These are phyloP conservation scores for Volucella bombylans DNA, from an alignment of 2,888 invertebrate genomes.

Conservation along the genomic window DNA sequence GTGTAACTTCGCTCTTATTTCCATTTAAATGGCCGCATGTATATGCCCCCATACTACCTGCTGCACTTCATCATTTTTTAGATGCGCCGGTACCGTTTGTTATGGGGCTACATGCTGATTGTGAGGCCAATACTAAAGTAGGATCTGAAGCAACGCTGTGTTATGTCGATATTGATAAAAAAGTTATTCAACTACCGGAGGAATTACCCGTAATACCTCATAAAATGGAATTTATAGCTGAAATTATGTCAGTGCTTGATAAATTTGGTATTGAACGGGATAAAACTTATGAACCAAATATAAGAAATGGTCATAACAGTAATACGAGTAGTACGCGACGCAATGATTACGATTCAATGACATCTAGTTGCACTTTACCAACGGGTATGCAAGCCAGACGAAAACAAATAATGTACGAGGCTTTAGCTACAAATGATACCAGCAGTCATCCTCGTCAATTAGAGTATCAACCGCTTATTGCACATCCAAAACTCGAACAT, in stretches of 20 bases:
- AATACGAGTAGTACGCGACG: conserved; percentile 63
- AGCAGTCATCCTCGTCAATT: conserved; percentile 76
- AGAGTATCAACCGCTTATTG: conserved; percentile 81
- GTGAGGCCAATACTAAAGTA: conserved; percentile 85
- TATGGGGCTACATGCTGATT: conserved; percentile 92
- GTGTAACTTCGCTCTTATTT: conserved; percentile 93
- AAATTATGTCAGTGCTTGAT: conserved; percentile 89
- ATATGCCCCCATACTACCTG: conserved; percentile 98
- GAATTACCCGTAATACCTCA: conserved; percentile 97
- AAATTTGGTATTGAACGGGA: conserved; percentile 86
- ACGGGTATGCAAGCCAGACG: conserved; percentile 82
- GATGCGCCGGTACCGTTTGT: conserved; percentile 99
- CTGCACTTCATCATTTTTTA: conserved; percentile 96
- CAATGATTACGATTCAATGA: conserved; percentile 86
- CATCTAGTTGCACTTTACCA: conserved; percentile 90
- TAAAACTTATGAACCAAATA: conserved; percentile 78
- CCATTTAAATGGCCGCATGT: conserved; percentile 99
- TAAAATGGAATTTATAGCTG: conserved; percentile 92
- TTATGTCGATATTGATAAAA: conserved; percentile 97
- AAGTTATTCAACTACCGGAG: conserved; percentile 95
- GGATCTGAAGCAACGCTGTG: conserved; percentile 94
- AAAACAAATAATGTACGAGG: conserved; percentile 89
- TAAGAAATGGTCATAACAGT: conserved; percentile 78
- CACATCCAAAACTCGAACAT: conserved; percentile 85
- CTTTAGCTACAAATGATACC: conserved; percentile 75